Conservation (phyloP, 64 coral and sea anemone species). For the Montipora foliosa region DNA sequence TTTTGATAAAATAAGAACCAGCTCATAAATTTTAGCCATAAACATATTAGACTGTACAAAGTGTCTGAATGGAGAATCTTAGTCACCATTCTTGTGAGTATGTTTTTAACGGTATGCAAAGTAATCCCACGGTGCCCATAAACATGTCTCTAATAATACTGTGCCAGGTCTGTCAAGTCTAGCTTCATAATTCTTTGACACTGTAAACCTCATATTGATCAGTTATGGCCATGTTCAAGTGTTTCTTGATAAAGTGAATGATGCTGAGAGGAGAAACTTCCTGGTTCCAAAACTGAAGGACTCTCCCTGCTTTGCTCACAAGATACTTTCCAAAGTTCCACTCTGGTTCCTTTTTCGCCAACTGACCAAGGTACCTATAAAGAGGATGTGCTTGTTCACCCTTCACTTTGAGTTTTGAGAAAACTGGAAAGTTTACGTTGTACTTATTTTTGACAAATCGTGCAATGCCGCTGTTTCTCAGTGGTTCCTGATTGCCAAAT, state of each 20-base stretch:
- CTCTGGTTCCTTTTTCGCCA: conserved; percentile 22
- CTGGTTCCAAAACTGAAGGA: conserved; percentile 89
- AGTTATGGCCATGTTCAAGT: conserved; percentile 27
- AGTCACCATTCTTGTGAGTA: no score
- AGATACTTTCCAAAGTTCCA: conserved; percentile 99
- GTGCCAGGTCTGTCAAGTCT: not conserved
- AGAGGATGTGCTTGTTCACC: conserved; percentile 87
- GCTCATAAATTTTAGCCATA: no score
- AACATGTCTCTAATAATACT: not conserved
- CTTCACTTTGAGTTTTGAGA: conserved; percentile 85
- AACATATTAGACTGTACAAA: no score
- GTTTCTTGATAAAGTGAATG: conserved; percentile 56
- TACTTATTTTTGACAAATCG: conserved; percentile 85
- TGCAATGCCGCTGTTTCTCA: conserved; percentile 75
- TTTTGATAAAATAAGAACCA: no score
- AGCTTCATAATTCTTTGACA: conserved; percentile 23
- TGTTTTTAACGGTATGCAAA: no score
- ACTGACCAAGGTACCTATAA: conserved; percentile 66
- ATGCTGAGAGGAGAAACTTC: conserved; percentile 53
- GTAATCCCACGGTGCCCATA: no score
- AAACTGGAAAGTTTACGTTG: conserved; percentile 87
- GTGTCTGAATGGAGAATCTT: no score
- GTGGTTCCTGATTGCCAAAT: conserved; percentile 95
- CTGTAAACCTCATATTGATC: conserved; percentile 39
- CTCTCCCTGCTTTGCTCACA: conserved; percentile 74